Percentiles rank a stretch among this genome's conserved stretches.
phyloP scores from a whole-genome alignment of 2,797 vertebrate genomes.

The Clangula hyemalis region DNA sequence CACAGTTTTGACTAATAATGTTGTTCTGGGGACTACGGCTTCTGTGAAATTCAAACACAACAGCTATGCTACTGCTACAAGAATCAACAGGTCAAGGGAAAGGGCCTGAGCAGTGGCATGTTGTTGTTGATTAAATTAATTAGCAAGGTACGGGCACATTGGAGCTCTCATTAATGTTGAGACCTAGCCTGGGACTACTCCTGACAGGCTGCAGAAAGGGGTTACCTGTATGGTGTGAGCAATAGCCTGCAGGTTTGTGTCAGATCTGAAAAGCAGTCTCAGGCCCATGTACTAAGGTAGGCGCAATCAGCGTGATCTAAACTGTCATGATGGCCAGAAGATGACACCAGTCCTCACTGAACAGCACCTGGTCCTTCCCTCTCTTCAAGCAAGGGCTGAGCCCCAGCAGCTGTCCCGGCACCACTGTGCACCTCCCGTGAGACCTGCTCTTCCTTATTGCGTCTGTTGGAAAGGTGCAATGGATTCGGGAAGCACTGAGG shows the following conservation, averaged over 20 bases:
- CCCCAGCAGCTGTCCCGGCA: not conserved
- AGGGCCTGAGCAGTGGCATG: not conserved
- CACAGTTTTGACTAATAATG: not conserved
- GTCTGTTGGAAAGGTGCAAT: fast-evolving
- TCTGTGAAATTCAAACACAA: not conserved
- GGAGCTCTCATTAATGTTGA: not conserved
- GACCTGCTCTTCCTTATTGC: not conserved
- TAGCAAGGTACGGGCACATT: not conserved
- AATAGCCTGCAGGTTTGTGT: not conserved
- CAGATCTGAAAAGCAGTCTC: not conserved
- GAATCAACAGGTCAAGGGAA: not conserved
- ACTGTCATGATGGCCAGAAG: not conserved
- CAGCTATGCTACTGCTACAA: not conserved
- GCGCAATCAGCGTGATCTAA: not conserved
- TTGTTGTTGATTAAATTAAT: fast-evolving
- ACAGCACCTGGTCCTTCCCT: not conserved
- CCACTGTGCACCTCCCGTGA: fast-evolving
- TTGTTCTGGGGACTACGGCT: not conserved
- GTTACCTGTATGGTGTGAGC: not conserved
- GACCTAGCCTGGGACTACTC: not conserved
- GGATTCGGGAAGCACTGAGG: not conserved
- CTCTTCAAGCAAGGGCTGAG: not conserved
- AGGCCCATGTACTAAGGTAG: not conserved
- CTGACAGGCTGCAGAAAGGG: not conserved
- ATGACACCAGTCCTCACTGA: not conserved